Base-by-base conservation (phyloP, 2,888 invertebrate species). In the Ophraella communa region DNA sequence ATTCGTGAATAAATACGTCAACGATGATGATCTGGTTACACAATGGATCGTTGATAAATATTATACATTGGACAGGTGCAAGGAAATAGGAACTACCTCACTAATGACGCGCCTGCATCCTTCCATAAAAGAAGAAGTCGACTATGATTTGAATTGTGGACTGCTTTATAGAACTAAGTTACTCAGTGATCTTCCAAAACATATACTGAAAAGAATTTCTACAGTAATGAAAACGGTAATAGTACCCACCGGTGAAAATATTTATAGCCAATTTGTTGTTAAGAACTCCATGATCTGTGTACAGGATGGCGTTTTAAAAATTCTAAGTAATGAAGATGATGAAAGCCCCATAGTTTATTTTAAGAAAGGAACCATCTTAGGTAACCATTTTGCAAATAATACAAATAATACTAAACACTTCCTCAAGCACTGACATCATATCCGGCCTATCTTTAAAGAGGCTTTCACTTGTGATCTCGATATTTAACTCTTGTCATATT, bases 241-340 rank as follows among this genome's bases (percentile, higher is more conserved):
- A 77, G 85, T 84, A 78, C 81, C 85, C 72, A 83, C 84, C 3
- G 85, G 85, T 18, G 85, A 86, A 71, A 78, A 83, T 71, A 84
- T 87, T 70, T 86, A 83, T 71, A 82, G 79, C 69, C 84, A 85
- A 69, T 83, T 83, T 71, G 82, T 84, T 71, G 83, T 84, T 68
- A 86, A 85, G 77, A 83, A 83, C 71, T 80, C 82, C 75, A 86
- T 86, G 86, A 85, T 86, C 61, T 85, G 85, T 73, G 77, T 87
- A 24, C 84, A 84, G 65, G 78, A 79, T 69, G 86, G 86, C 1
- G 81, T 84, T 42, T 73, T 86, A 2, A 85, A 86, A 71, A 82
- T 86, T 80, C 77, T 85, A 1, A 85, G 85, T 0, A 85, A 85
- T 69, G 85, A 86, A 71, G 85, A 86, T 60, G 84, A 85, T 33